Conservation (phyloP, 2,113 vertebrate species). For the Mugil cephalus region DNA sequence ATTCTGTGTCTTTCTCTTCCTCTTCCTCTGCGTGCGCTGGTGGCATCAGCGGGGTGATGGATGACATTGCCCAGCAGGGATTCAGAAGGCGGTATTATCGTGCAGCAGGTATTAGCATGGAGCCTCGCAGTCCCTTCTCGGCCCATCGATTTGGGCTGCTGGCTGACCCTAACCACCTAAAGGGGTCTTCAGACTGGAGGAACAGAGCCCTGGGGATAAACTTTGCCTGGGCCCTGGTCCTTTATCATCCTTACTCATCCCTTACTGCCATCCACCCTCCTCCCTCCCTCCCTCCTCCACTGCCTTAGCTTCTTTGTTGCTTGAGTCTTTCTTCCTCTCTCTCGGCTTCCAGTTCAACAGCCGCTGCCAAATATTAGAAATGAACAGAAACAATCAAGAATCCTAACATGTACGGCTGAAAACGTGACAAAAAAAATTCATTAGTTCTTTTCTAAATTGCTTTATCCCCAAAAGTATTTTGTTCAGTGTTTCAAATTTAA, state of each 20-base stretch:
- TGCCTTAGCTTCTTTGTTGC: background rate
- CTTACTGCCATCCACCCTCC: constrained; percentile 16
- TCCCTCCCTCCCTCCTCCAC: constrained; percentile 21
- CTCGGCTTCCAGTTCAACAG: background rate
- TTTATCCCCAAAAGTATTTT: constrained; percentile 36
- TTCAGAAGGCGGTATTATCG: constrained; percentile 60
- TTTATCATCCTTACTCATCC: constrained; percentile 75
- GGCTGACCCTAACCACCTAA: constrained; percentile 69
- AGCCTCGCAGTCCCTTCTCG: constrained; percentile 55
- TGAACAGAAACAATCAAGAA: background rate
- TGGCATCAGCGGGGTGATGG: constrained; percentile 69
- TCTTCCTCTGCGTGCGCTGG: constrained; percentile 43
- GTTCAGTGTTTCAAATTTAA: constrained; percentile 21
- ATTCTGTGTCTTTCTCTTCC: constrained; percentile 38
- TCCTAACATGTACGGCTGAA: background rate
- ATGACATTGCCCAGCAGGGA: constrained; percentile 74
- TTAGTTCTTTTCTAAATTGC: constrained; percentile 27
- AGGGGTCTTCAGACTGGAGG: constrained; percentile 56
- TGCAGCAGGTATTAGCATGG: constrained; percentile 72
- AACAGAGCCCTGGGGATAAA: constrained; percentile 68
- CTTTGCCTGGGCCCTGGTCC: constrained; percentile 41
- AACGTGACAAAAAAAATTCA: background rate
- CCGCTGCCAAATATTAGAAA: constrained; percentile 9
- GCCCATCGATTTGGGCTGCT: constrained; percentile 71
- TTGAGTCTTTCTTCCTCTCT: background rate